phyloP scores from a whole-genome alignment of 2,113 vertebrate species.

The Arenaria interpres region DNA sequence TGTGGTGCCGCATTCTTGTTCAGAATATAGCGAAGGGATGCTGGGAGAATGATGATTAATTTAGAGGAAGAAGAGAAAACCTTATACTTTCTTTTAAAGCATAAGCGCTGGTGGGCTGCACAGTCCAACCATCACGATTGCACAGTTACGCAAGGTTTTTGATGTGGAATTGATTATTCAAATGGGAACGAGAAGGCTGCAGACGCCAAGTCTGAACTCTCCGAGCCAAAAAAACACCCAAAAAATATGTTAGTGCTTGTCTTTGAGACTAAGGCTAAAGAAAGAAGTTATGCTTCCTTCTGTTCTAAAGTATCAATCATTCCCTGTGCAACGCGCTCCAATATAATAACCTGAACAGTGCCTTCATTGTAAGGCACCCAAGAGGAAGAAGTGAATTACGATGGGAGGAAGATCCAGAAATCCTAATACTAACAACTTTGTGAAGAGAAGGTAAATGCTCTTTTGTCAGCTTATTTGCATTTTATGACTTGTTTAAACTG shows the following conservation, averaged over 20 bases:
- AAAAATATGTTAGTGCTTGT: conserved; percentile 30
- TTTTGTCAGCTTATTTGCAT: conserved; percentile 63
- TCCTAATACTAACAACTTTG: conserved; percentile 43
- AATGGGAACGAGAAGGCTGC: background rate
- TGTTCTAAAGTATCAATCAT: conserved; percentile 42
- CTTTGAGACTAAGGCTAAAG: background rate
- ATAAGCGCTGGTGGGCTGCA: background rate
- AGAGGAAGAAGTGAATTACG: conserved; percentile 52
- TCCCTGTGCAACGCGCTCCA: background rate
- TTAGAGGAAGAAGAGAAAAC: background rate
- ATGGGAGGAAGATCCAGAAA: conserved; percentile 55
- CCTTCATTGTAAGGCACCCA: conserved; percentile 47
- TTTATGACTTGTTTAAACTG: conserved; percentile 55
- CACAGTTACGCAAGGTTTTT: background rate
- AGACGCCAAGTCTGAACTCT: background rate
- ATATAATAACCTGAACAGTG: conserved; percentile 35
- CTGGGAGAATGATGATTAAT: background rate
- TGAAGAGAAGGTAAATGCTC: conserved; percentile 55
- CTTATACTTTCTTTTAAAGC: background rate
- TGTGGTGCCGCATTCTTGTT: fast-evolving
- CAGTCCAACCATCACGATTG: background rate
- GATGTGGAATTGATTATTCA: background rate
- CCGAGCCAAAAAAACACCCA: background rate
- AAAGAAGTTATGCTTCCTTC: conserved; percentile 33
- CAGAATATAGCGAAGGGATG: background rate